Base-by-base conservation (phyloP, 2,113 vertebrate species). In the Cyanoderma ruficeps region DNA sequence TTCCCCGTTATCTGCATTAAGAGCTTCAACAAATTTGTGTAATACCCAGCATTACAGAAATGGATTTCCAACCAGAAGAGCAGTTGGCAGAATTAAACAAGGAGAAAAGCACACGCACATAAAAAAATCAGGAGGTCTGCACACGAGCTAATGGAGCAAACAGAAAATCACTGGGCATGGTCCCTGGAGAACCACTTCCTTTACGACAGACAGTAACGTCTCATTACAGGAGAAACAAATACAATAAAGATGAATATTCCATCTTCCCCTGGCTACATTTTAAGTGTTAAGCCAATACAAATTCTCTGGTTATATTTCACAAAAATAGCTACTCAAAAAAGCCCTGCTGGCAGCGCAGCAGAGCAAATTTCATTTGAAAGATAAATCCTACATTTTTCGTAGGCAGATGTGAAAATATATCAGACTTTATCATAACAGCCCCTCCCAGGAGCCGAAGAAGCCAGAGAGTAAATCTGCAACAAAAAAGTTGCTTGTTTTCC, bases 1-100 rank as follows among this genome's bases (percentile, higher is more conserved):
- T 47, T 63, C 55, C 59, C 87, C 3, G 4, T 77, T 68, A 92
- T 31, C 95, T 60, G 86, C 87, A 57, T 61, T 91, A 96, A 94
- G 69, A 96, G 92, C 91, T 87, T 83, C 90, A 53, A 84, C 93
- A 95, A 96, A 96, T 88, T 80, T 86, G 90, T 91, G 92, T 93
- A 91, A 95, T 85, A 91, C 90, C 72, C 93, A 42, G 92, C 39
- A 55, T 90, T 95, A 92, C 14, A 76, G 90, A 96, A 96, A 96
- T 83, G 76, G 94, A 91, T 96, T 97, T 94, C 76, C 92, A 77
- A 83, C 61, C 76, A 90, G 76, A 86, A 88, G 90, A 94, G 87
- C 90, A 94, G 93, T 85, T 97, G 93, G 90, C 95, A 93, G 93
- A 96, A 96, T 95, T 94, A 94, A 93, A 74, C 69, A 76, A 95